Evolutionary conservation across 2,888 invertebrate species (phyloP), one percentile per base, ranked within the genome.

Genomic region (Polia nebulosa): DNA sequence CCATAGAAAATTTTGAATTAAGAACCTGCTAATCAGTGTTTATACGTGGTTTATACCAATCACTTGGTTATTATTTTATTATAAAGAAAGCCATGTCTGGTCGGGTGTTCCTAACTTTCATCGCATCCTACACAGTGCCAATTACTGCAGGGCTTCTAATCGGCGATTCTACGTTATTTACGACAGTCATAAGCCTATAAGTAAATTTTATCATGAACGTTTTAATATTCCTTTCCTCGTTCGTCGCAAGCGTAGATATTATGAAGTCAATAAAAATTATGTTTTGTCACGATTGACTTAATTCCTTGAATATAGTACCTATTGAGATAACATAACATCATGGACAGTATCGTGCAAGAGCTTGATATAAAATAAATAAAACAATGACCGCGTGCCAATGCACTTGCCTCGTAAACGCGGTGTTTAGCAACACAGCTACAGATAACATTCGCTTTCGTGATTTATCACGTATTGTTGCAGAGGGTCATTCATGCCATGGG

Each of bases 341-440:
- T 9, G 44, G 22, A 36, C 9, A 49, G 25, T 13, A 34, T n/a
- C 2, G 25, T 6, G 36, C 29, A 29, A 36, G 51, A 20, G 20
- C 6, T 51, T 45, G 56, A 45, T 45, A 39, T 39, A 51, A 52
- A 57, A 41, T 44, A 67, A 56, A 49, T 44, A 22, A 61, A 68
- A 62, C 29, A 44, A 25, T 32, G 32, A 55, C 41, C 52, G 39
- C 20, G 29, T 41, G 25, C 36, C 56, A 52, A 17, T 56, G 25
- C 49, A 34, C 9, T 57, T 25, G n/a, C 22, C 56, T 56, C 34
- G 34, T 52, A 29, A 57, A 56, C 44, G 11, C n/a, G n/a, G 45
- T 63, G 71, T 63, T 62, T 62, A 17, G 51, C 60, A 68, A 39
- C 44, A 56, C 39, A 39, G 57, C 58, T 58, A 56, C 39, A 39